Base-by-base conservation (phyloP, 2,113 vertebrate species). In the Otolemur garnettii region DNA sequence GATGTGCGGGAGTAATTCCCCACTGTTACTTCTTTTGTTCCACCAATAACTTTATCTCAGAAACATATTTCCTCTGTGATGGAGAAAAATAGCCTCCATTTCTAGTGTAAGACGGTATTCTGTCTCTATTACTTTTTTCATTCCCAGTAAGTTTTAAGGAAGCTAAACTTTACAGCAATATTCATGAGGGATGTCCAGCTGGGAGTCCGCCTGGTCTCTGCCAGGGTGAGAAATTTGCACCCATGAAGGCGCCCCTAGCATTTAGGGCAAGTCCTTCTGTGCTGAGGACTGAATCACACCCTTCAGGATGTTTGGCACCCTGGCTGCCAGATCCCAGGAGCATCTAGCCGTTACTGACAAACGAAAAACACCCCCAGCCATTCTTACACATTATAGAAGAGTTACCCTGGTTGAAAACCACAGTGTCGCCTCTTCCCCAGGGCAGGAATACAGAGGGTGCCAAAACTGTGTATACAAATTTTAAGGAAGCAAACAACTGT, bases 21-120 rank as follows among this genome's bases (percentile, higher is more conserved):
- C 33, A 26, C 60, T 59, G 0, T 74, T 45, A 42, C 60, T 95
- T 81, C 84, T 68, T 80, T 92, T 95, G 80, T 77, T 85, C 33
- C 2, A 78, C 83, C 79, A 69, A 75, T 59, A 91, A 75, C 57
- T 78, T 89, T 94, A 94, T 85, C 88, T 81, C 45, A 35, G 66
- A 94, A 93, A 95, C 72, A 79, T 53, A 94, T 87, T 94, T 96
- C 33, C 45, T 64, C 50, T n/a, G 4, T 89, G 75, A 14, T 72
- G 72, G 42, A 93, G 53, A 93, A 84, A 86, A 79, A 57, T 55
- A 66, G 28, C 17, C 42, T 75, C 45, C 35, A 38, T 79, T 93
- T 59, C 62, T 64, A 69, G 12, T 26, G 18, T 60, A 84, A 90
- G 75, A 72, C 1, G 0, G 35, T 24, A 50, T 91, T 81, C 42